These are phyloP conservation scores for Eumaeus atala DNA, from an alignment of 1,140 invertebrate genomes.

Conservation along the genomic window DNA sequence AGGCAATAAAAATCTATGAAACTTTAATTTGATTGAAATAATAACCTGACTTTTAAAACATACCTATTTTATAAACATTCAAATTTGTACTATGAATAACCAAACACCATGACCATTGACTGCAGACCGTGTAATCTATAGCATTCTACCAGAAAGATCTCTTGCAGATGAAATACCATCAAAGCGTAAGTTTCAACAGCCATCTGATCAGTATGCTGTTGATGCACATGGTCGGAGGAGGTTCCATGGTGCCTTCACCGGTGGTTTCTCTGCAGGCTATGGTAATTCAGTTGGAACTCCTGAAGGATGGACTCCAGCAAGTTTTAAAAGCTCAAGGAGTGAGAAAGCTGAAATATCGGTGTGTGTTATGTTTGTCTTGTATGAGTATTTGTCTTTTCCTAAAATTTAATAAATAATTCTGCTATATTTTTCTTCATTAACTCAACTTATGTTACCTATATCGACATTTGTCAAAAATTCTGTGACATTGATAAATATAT, in stretches of 20 bases:
- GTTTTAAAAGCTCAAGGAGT: conserved; percentile 91
- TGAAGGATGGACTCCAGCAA: conserved; percentile 95
- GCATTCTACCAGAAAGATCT: too few relatives aligned
- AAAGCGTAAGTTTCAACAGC: conserved; percentile 87
- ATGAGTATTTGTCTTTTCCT: conserved; percentile 5
- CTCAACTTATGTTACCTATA: too few relatives aligned
- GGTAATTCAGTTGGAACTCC: conserved; percentile 97
- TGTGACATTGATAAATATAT: too few relatives aligned
- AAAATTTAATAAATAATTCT: conserved; percentile 8
- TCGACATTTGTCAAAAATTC: too few relatives aligned
- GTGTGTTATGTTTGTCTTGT: conserved; percentile 19
- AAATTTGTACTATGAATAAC: too few relatives aligned
- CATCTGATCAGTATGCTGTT: conserved; percentile 89
- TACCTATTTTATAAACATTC: too few relatives aligned
- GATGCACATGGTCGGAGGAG: conserved; percentile 92
- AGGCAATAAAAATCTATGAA: too few relatives aligned
- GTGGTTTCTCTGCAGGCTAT: conserved; percentile 98
- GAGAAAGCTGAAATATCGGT: conserved; percentile 76
- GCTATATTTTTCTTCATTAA: conserved; percentile 9
- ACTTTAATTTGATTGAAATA: too few relatives aligned
- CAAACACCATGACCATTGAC: too few relatives aligned
- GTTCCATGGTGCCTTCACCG: conserved; percentile 99
- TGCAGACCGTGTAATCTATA: too few relatives aligned
- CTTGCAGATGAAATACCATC: conserved; percentile 81
- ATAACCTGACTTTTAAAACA: too few relatives aligned